Evolutionary conservation across 2,888 invertebrate species (phyloP).

Genomic region (Dioctria rufipes): DNA sequence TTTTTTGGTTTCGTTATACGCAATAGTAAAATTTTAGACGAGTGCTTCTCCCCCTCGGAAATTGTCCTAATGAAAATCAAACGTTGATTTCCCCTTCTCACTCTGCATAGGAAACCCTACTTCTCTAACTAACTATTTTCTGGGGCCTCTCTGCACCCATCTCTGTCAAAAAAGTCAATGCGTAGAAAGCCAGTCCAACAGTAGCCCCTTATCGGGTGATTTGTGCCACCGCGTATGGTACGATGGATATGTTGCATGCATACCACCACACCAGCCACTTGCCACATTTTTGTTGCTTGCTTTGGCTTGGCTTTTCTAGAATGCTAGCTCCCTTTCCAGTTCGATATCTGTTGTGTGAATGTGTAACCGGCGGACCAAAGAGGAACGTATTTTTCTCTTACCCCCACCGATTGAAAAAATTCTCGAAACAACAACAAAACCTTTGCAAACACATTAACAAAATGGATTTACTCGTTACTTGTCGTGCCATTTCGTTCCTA

Average conservation of each 20-base stretch:
- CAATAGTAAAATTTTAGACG: too few species aligned
- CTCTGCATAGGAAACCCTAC: not conserved
- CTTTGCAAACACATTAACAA: conserved; percentile 60
- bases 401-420: conserved; percentile 41
- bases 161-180: conserved; percentile 5
- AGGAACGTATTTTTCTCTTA: conserved; percentile 50
- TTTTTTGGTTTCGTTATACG: too few species aligned
- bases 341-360: not conserved
- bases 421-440: conserved; percentile 54
- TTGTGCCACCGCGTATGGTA: not conserved
- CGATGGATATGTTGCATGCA: not conserved
- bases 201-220: conserved; percentile 25
- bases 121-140: conserved; percentile 15
- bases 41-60: not conserved
- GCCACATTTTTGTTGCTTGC: conserved; percentile 35
- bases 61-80: conserved; percentile 11
- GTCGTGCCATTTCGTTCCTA: conserved; percentile 59
- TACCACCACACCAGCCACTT: not conserved
- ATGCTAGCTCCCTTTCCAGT: conserved; percentile 47
- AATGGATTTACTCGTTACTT: conserved; percentile 60
- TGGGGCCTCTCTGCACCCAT: conserved; percentile 19
- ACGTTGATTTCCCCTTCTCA: conserved; percentile 29
- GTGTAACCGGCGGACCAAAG: not conserved
- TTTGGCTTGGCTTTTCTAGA: not conserved
- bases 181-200: not conserved